Conservation (phyloP, 2,113 vertebrate species). For the Pteruthius melanotis region DNA sequence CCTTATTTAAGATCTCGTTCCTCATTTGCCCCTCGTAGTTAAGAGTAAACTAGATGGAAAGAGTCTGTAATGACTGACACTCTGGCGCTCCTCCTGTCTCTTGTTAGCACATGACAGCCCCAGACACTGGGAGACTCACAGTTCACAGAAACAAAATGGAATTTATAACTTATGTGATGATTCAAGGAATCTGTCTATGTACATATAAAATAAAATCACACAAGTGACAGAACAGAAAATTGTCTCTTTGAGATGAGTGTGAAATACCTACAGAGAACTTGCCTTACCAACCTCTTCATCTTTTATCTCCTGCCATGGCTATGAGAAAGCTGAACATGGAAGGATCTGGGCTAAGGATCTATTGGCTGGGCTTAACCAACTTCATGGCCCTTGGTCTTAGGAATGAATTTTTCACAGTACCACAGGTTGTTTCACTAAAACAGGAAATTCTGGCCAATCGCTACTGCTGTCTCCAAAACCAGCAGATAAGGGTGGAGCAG, state of each 20-base stretch:
- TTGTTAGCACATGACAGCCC: constrained; percentile 54
- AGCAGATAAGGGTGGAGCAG: not conserved
- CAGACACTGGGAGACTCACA: constrained; percentile 16
- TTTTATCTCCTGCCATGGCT: not conserved
- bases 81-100: constrained; percentile 38
- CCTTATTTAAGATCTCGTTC: not conserved
- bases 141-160: constrained; percentile 47
- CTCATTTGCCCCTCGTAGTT: not conserved
- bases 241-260: not conserved
- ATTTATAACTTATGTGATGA: constrained; percentile 34
- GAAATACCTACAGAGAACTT: not conserved
- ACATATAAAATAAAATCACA: not conserved
- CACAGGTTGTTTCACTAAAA: not conserved
- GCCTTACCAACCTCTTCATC: not conserved
- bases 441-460: not conserved
- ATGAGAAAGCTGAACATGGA: not conserved
- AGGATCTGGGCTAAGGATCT: not conserved
- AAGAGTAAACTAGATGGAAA: not conserved
- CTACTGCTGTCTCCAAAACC: not conserved
- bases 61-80: constrained; percentile 40
- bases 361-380: not conserved
- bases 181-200: constrained; percentile 20
- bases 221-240: not conserved
- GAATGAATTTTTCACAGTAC: not conserved
- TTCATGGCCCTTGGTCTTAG: not conserved